These are phyloP conservation scores for Sternarchorhynchus goeldii DNA, from an alignment of 2,797 vertebrate genomes.

Conservation along the genomic window DNA sequence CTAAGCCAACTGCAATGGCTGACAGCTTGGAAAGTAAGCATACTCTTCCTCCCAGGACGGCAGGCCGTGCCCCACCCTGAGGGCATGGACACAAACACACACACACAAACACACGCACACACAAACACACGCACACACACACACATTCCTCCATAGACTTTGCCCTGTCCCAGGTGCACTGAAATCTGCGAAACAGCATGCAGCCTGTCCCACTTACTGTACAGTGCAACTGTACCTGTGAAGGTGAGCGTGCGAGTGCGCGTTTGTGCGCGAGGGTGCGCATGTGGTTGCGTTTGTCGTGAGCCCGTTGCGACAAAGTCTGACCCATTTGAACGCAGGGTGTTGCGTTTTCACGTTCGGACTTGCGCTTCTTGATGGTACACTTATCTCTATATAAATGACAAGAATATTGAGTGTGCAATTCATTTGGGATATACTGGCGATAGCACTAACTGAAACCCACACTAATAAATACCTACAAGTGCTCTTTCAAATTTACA, in stretches of 20 bases:
- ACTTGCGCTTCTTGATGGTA: constrained; percentile 9
- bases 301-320: constrained; percentile 72
- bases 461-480: neutral
- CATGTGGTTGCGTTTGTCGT: constrained; percentile 18
- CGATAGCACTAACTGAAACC: neutral
- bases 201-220: constrained; percentile 79
- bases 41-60: constrained; percentile 35
- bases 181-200: constrained; percentile 78
- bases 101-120: constrained; percentile 45
- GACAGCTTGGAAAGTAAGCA: constrained; percentile 30
- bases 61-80: constrained; percentile 24
- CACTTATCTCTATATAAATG: neutral
- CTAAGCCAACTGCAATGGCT: constrained; percentile 37
- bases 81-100: constrained; percentile 45
- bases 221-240: constrained; percentile 68
- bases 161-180: constrained; percentile 73
- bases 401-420: neutral
- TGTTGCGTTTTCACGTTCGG: neutral
- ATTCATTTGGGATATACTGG: neutral
- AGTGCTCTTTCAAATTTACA: constrained; percentile 24
- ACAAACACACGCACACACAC: constrained; percentile 45
- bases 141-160: constrained; percentile 62
- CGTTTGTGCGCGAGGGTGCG: constrained; percentile 33
- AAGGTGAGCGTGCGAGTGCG: constrained; percentile 22
- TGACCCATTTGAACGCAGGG: constrained; percentile 74